phyloP scores from a whole-genome alignment of 2,888 invertebrate species.

The Perithous albicinctus region DNA sequence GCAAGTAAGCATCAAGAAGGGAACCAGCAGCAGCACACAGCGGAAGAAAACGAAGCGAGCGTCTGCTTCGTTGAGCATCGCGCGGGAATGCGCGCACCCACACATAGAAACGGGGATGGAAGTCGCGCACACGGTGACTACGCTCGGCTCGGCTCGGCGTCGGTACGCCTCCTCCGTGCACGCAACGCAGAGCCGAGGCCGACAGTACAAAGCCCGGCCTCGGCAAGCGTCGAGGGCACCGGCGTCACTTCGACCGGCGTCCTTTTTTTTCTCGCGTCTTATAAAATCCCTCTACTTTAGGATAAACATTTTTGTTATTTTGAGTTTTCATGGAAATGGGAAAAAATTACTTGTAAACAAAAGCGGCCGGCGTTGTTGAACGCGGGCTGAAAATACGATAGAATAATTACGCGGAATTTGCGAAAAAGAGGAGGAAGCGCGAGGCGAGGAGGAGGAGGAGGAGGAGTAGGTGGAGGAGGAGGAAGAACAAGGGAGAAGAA shows the following conservation, averaged over 20 bases:
- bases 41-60: slow-evolving; percentile 59
- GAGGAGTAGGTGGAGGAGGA: not conserved
- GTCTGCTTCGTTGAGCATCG: slow-evolving; percentile 49
- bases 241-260: slow-evolving; percentile 51
- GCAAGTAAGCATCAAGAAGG: no score
- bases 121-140: slow-evolving; percentile 67
- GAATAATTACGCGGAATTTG: slow-evolving; percentile 48
- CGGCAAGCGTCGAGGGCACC: slow-evolving; percentile 73
- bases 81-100: slow-evolving; percentile 64
- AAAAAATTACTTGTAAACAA: no score
- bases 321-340: no score
- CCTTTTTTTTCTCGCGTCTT: slow-evolving; percentile 45
- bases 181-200: slow-evolving; percentile 75
- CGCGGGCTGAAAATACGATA: slow-evolving; percentile 22
- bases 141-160: slow-evolving; percentile 74
- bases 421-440: slow-evolving; percentile 27
- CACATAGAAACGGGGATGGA: slow-evolving; percentile 50
- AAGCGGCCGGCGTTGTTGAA: not conserved
- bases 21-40: slow-evolving; percentile 11
- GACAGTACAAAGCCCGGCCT: slow-evolving; percentile 78
- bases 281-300: not conserved
- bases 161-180: slow-evolving; percentile 75
- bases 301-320: no score
- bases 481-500: not conserved
- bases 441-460: slow-evolving; percentile 11